phyloP scores from a whole-genome alignment of 2,113 vertebrate species.

The Aspiorhynchus laticeps region DNA sequence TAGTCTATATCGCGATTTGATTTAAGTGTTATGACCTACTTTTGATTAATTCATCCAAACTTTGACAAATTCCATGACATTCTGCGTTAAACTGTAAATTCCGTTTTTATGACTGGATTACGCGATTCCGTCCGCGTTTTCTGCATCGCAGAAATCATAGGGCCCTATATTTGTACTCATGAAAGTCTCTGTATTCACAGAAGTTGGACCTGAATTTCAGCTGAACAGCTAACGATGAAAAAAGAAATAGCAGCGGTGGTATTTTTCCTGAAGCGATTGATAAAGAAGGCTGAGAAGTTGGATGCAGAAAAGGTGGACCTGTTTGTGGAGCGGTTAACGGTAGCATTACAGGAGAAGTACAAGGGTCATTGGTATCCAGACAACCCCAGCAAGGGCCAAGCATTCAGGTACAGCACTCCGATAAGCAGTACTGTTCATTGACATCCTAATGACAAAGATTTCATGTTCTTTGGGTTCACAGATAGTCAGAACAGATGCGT shows the following conservation, averaged over 20 bases:
- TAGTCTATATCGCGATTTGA: no score
- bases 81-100: no score
- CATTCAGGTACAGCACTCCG: conserved; percentile 70
- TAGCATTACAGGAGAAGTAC: conserved; percentile 74
- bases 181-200: conserved; percentile 45
- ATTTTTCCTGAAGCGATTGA: conserved; percentile 74
- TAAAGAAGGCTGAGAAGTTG: conserved; percentile 68
- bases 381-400: conserved; percentile 76
- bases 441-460: background rate
- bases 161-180: background rate
- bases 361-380: conserved; percentile 78
- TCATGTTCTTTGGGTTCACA: background rate
- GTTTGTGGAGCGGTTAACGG: conserved; percentile 73
- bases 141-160: no score
- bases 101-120: no score
- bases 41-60: no score
- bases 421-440: background rate
- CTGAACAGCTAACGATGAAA: conserved; percentile 70
- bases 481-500: background rate
- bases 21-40: no score
- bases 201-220: conserved; percentile 43
- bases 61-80: no score
- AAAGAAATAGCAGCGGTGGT: conserved; percentile 78
- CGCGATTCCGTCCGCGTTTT: no score
- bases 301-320: conserved; percentile 67